phyloP scores from a whole-genome alignment of 1,140 invertebrate genomes.

The Heterodera carotae region DNA sequence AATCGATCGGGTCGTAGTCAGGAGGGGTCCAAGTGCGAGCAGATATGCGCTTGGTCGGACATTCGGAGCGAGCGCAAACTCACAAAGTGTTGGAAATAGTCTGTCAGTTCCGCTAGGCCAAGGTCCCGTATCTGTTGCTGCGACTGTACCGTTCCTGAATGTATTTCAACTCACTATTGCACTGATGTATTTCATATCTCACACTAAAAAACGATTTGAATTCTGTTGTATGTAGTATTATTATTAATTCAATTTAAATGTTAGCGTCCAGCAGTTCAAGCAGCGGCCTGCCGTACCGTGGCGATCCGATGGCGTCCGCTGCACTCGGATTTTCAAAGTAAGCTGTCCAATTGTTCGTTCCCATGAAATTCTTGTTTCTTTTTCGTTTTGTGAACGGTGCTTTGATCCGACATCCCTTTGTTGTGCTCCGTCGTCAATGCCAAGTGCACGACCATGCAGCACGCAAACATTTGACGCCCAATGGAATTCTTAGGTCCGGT shows the following conservation, averaged over 20 bases:
- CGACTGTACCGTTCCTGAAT: too few relatives aligned
- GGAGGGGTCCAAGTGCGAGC: background rate
- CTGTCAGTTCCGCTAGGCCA: constrained; percentile 20
- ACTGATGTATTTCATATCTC: too few relatives aligned
- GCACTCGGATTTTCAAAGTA: constrained; percentile 29
- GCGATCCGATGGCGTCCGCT: constrained; percentile 22
- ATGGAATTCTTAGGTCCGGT: background rate
- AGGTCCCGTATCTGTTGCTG: background rate
- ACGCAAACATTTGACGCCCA: constrained; percentile 19
- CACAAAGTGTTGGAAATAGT: constrained; percentile 31
- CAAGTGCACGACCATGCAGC: constrained; percentile 35
- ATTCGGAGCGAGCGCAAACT: constrained; percentile 25
- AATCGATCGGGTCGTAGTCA: too few relatives aligned
- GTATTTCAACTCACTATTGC: too few relatives aligned
- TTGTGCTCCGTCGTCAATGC: constrained; percentile 36
- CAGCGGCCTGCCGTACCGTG: constrained; percentile 14
- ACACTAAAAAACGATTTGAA: too few relatives aligned
- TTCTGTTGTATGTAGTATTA: too few relatives aligned
- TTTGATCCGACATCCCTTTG: constrained; percentile 32
- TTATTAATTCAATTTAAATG: too few relatives aligned
- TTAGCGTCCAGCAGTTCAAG: background rate
- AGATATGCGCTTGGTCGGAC: constrained; percentile 23
- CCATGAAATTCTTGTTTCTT: background rate
- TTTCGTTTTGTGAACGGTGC: constrained; percentile 39
- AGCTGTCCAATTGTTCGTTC: background rate